Percentiles rank a stretch among this genome's conserved stretches.
Evolutionary conservation across 1,140 invertebrate genomes (phyloP).

Genomic region (Sycophila sp.): DNA sequence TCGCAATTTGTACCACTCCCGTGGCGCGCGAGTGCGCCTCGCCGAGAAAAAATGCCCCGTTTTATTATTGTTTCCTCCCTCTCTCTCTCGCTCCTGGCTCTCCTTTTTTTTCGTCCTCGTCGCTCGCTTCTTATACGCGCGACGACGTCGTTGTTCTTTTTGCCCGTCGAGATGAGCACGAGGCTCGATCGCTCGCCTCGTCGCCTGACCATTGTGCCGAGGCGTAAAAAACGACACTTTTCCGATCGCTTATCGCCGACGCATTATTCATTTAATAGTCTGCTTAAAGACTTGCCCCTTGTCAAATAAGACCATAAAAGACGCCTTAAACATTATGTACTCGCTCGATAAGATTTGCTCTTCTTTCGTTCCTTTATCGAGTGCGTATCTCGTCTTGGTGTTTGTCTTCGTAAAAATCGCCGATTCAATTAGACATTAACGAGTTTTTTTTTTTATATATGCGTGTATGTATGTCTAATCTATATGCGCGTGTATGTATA

Average conservation of each 20-base stretch:
- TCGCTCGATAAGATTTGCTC: too few species aligned
- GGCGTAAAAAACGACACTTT: background rate
- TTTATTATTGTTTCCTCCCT: conserved; percentile 2
- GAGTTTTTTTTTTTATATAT: too few species aligned
- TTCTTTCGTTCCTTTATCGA: too few species aligned
- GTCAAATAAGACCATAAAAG: background rate
- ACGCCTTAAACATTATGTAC: too few species aligned
- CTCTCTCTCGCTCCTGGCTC: too few species aligned
- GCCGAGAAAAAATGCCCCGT: conserved; percentile 11
- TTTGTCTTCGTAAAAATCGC: too few species aligned
- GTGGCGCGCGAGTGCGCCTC: background rate
- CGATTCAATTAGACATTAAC: too few species aligned
- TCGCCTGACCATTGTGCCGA: conserved; percentile 5
- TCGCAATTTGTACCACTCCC: conserved; percentile 30
- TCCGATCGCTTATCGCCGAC: conserved; percentile 11
- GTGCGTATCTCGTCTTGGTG: too few species aligned
- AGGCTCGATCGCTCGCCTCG: background rate
- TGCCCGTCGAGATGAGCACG: background rate
- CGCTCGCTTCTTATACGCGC: background rate
- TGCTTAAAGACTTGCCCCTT: background rate
- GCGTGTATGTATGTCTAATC: too few species aligned
- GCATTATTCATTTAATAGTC: background rate
- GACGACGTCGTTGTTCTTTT: background rate
- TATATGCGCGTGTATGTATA: too few species aligned
- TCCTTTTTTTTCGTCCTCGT: conserved; percentile 1